A percentile compares a stretch with the other conserved stretches of the same genome.
Evolutionary conservation across 2,113 vertebrate genomes (phyloP).

Genomic region (Dermatemys mawii): DNA sequence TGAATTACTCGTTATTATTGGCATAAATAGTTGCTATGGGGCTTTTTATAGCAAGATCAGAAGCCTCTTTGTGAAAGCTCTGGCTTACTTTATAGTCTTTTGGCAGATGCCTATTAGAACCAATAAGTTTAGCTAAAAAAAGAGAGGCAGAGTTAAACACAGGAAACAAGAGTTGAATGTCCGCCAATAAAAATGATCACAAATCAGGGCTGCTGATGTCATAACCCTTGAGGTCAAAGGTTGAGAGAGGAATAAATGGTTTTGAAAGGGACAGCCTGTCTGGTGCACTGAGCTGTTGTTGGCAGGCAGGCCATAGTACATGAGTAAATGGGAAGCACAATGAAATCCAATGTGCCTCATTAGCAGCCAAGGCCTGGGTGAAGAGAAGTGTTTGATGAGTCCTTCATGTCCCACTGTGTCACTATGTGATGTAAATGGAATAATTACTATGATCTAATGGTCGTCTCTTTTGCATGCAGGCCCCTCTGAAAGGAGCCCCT

Average conservation of each 20-base stretch:
- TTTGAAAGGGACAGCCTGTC: conserved; percentile 85
- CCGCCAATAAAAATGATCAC: conserved; percentile 85
- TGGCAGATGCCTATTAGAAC: conserved; percentile 81
- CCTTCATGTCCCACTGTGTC: conserved; percentile 81
- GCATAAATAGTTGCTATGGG: conserved; percentile 78
- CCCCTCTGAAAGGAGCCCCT: conserved; percentile 80
- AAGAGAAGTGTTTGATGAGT: conserved; percentile 86
- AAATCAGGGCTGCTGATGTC: conserved; percentile 85
- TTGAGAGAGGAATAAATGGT: conserved; percentile 77
- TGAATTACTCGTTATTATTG: conserved; percentile 77
- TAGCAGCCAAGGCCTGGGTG: conserved; percentile 73
- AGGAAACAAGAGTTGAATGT: conserved; percentile 84
- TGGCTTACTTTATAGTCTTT: conserved; percentile 78
- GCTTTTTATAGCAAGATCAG: conserved; percentile 76
- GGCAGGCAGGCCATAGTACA: conserved; percentile 77
- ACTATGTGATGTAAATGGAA: conserved; percentile 83
- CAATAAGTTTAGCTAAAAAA: conserved; percentile 77
- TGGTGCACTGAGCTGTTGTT: conserved; percentile 79
- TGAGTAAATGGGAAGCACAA: conserved; percentile 84
- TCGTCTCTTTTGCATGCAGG: conserved; percentile 79
- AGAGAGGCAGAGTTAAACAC: conserved; percentile 79
- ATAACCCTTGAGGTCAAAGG: conserved; percentile 83
- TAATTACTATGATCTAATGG: conserved; percentile 91
- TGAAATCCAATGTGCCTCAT: conserved; percentile 82
- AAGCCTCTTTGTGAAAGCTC: conserved; percentile 80